These are phyloP conservation scores for Tympanuchus pallidicinctus DNA, from an alignment of 2,113 vertebrate species.

Conservation along the genomic window DNA sequence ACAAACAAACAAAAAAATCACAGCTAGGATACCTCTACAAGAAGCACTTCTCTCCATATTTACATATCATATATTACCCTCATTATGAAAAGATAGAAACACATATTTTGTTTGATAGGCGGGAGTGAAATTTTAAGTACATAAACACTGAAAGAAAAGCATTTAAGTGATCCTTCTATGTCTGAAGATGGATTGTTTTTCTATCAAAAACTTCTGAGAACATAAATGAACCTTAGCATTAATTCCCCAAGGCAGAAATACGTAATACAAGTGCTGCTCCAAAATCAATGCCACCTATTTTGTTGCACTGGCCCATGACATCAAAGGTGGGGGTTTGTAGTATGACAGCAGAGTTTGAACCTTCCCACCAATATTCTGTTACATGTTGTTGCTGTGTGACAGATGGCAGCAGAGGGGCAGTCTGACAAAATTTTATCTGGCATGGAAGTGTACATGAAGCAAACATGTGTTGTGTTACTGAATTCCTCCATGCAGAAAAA, in stretches of 20 bases:
- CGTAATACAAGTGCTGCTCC: background rate
- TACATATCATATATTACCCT: background rate
- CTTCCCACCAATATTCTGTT: too few relatives aligned
- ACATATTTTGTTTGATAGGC: background rate
- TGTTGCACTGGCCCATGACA: too few relatives aligned
- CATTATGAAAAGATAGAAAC: background rate
- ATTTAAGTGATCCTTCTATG: background rate
- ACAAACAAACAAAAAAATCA: background rate
- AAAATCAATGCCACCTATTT: too few relatives aligned
- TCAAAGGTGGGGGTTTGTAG: too few relatives aligned
- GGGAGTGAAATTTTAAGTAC: background rate
- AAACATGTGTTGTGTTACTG: too few relatives aligned
- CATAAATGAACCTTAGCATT: background rate
- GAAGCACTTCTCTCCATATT: background rate
- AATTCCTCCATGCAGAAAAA: too few relatives aligned
- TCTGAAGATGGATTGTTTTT: background rate
- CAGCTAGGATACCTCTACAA: background rate
- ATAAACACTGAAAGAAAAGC: background rate
- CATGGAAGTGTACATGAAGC: too few relatives aligned
- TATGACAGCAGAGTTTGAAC: too few relatives aligned
- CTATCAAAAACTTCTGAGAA: background rate
- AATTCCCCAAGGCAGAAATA: background rate
- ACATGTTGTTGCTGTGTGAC: too few relatives aligned
- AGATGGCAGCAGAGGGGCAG: too few relatives aligned
- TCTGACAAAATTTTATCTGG: too few relatives aligned